Conservation (phyloP, 2,888 invertebrate genomes). For the Euspilapteryx auroguttella region DNA sequence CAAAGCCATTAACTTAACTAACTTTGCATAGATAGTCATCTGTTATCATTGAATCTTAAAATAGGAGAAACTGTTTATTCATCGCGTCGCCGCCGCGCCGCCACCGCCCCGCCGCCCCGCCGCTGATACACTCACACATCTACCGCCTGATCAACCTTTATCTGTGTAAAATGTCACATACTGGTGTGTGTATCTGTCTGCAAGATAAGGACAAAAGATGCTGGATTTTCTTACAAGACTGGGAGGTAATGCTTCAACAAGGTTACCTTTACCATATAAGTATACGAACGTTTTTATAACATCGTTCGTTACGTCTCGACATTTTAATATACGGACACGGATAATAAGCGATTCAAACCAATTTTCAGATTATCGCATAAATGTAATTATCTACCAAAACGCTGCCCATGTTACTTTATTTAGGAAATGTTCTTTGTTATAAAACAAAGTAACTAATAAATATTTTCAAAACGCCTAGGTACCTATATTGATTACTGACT, state of each 20-base stretch:
- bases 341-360: slow-evolving; percentile 26
- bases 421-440: too few species aligned
- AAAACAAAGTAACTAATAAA: too few species aligned
- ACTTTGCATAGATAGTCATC: slow-evolving; percentile 52
- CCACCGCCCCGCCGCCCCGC: too few species aligned
- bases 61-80: slow-evolving; percentile 57
- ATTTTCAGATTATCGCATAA: slow-evolving; percentile 3
- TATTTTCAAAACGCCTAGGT: too few species aligned
- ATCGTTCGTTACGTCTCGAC: slow-evolving; percentile 46
- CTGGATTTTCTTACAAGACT: slow-evolving; percentile 21
- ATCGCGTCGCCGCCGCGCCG: too few species aligned
- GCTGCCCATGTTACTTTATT: too few species aligned
- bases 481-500: too few species aligned
- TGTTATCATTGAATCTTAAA: slow-evolving; percentile 52
- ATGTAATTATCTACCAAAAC: slow-evolving; percentile 3
- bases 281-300: slow-evolving; percentile 56
- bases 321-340: slow-evolving; percentile 43
- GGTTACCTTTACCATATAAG: slow-evolving; percentile 53
- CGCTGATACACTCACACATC: slow-evolving; percentile 19
- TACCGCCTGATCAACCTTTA: slow-evolving; percentile 10
- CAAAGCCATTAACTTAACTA: slow-evolving; percentile 40
- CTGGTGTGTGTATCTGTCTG: slow-evolving; percentile 22
- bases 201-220: slow-evolving; percentile 33
- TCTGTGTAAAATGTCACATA: slow-evolving; percentile 14
- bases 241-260: slow-evolving; percentile 39